Base-by-base conservation (phyloP, 2,888 invertebrate genomes). In the Epinotia demarniana region DNA sequence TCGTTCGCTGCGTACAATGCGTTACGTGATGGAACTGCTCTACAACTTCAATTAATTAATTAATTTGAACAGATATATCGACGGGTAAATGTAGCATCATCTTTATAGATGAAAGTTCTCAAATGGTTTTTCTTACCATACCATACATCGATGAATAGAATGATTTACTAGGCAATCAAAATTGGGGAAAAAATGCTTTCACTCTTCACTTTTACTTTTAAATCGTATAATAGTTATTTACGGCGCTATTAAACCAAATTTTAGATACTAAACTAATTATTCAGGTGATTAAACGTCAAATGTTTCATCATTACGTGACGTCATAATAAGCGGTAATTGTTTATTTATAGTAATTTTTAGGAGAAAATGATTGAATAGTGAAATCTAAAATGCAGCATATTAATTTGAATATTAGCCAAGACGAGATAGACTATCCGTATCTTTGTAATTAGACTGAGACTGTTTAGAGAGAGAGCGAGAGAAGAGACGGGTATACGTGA, bases 131-230 rank as follows among this genome's bases (percentile, higher is more conserved):
- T 13, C 4, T 46, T 46, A 3, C 13, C 46, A 11, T 46, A 46
- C 3, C 12, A 49, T 49, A 49, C 16, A 69, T 46, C n/a, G 13
- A n/a, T 69, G n/a, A 55, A 53, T 53, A 53, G 0, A 53, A 39
- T 71, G n/a, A 33, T 62, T 53, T 19, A 53, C 23, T 53, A 55
- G 19, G 46, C 39, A 53, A 62, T 70, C 27, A 33, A 70, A 61
- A 61, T 12, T 6, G 6, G 16, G 27, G 9, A 11, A 18, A 57
- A 73, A 63, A 57, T 68, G 53, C 33, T 70, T 70, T 61, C 61
- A n/a, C 43, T 18, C 16, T 11, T 61, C 61, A 69, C 73, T 73
- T 73, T 68, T 62, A 43, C 68, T 68, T 68, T 73, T 63, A 27
- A 68, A 63, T 43, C 23, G 60, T 16, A 55, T 46, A 16, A 33